A percentile compares a stretch with the other conserved stretches of the same genome.
These are phyloP conservation scores for Craterocephalus amniculus DNA, from an alignment of 2,797 vertebrate species.

Conservation along the genomic window DNA sequence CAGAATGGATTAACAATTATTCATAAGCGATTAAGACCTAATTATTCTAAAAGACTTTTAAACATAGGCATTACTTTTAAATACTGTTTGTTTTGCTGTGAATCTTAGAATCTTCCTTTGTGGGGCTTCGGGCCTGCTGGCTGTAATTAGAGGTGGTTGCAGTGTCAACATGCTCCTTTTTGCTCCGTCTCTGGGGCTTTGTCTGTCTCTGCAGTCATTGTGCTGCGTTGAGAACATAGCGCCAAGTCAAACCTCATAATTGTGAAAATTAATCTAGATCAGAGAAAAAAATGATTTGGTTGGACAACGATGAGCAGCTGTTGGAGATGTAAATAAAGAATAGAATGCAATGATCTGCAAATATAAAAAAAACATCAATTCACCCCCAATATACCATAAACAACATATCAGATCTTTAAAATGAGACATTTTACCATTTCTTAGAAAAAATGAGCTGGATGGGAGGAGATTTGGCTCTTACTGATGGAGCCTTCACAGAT, in stretches of 20 bases:
- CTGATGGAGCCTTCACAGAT: too few species aligned
- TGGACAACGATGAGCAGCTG: neutral
- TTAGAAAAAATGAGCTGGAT: too few species aligned
- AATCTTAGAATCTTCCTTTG: slow-evolving; percentile 9
- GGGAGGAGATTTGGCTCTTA: too few species aligned
- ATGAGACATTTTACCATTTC: too few species aligned
- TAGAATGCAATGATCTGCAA: too few species aligned
- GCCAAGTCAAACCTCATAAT: slow-evolving; percentile 38
- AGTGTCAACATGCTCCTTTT: slow-evolving; percentile 51
- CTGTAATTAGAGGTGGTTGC: slow-evolving; percentile 61
- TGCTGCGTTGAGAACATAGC: slow-evolving; percentile 43
- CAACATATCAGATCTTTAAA: too few species aligned
- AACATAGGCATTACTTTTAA: slow-evolving; percentile 44
- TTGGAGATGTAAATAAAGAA: too few species aligned
- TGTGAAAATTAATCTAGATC: too few species aligned
- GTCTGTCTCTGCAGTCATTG: slow-evolving; percentile 45
- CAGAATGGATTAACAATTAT: slow-evolving; percentile 38
- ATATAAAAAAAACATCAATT: too few species aligned
- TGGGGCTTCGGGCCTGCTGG: slow-evolving; percentile 32
- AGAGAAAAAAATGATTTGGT: slow-evolving; percentile 1
- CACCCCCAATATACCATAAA: too few species aligned
- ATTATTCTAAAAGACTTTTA: slow-evolving; percentile 54
- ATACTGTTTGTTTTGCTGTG: slow-evolving; percentile 32
- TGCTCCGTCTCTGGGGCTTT: slow-evolving; percentile 33
- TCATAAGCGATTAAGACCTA: slow-evolving; percentile 56